Evolutionary conservation across 1,140 invertebrate genomes (phyloP), one percentile per base, ranked within the genome.

Genomic region (Arctopsyche grandis): DNA sequence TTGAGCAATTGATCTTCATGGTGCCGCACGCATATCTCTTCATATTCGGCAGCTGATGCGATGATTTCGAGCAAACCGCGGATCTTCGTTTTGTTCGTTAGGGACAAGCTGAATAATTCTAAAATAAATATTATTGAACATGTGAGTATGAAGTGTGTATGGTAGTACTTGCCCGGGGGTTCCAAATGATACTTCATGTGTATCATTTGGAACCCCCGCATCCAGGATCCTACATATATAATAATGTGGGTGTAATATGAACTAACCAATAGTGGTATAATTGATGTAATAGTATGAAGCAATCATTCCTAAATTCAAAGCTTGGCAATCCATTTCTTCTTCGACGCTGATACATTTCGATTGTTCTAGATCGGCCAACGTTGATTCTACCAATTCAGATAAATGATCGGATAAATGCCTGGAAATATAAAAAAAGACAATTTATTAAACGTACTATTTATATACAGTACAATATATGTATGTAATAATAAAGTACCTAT

Each of bases 251-350:
- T 58, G 10, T 14, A 60, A 77, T 66, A 46, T 19, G 52, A 38
- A 71, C 88, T 87, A 86, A 95, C 94, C 94, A 80, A 99, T 99
- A 0, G 99, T 99, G 0, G 98, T 98, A 84, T 99, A 99, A 88
- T 99, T 99, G 82, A 99, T 99, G 86, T 99, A 99, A 86, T 99
- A 99, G 86, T 99, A 99, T 0, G 98, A 97, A 0, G 98, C 98
- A 87, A 99, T 99, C 97, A 99, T 99, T 79, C 99, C 99, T 85
- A 99, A 89, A 90, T 99, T 99, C 0, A 99, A 89, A 0, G 98
- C 96, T 66, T 95, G 90, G 0, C 96, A 95, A 86, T 99, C 98
- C 92, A 99, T 98, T 80, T 99, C 98, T 83, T 99, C 98, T 87
- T 99, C 98, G 9, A 99, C 93, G 63, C 95, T 95, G 78, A 99